Evolutionary conservation across 1,140 invertebrate species (phyloP).

Genomic region (Drosophila pseudoobscura): DNA sequence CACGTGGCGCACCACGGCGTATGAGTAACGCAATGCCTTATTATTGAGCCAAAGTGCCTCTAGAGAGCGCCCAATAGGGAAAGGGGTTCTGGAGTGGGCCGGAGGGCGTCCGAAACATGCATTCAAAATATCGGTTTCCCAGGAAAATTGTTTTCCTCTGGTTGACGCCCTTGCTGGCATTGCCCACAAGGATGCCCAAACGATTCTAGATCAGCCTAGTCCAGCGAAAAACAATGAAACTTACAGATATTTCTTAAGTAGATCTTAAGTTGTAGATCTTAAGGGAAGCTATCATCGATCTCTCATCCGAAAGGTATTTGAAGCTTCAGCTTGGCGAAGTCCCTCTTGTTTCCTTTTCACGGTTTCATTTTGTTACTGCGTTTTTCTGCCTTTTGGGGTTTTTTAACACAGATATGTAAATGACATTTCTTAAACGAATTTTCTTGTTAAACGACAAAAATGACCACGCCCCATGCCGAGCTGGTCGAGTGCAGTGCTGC

Average conservation of each 20-base stretch:
- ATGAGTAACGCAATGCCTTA: slow-evolving; percentile 73
- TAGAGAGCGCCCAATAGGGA: neutral
- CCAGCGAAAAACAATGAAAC: too few species aligned
- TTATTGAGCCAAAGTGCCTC: slow-evolving; percentile 45
- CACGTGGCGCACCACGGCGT: slow-evolving; percentile 74
- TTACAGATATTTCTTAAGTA: too few species aligned
- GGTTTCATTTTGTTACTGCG: neutral
- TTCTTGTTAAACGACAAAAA: slow-evolving; percentile 65
- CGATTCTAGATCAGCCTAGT: too few species aligned
- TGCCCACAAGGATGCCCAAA: too few species aligned
- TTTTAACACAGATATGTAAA: slow-evolving; percentile 46
- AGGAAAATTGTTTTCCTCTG: slow-evolving; percentile 16
- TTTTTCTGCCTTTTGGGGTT: slow-evolving; percentile 1
- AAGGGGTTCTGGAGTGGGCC: neutral
- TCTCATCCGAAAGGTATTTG: too few species aligned
- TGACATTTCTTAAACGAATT: slow-evolving; percentile 73
- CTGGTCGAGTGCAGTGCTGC: slow-evolving; percentile 13
- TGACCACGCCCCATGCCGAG: slow-evolving; percentile 55
- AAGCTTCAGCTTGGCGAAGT: too few species aligned
- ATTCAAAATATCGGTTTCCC: slow-evolving; percentile 12
- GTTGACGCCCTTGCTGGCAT: too few species aligned
- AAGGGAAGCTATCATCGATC: too few species aligned
- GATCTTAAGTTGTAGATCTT: too few species aligned
- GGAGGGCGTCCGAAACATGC: slow-evolving; percentile 2
- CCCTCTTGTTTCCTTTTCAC: neutral